Percentiles rank a stretch among this genome's conserved stretches.
phyloP scores from a whole-genome alignment of 1,140 invertebrate genomes.

The Drosophila chauvacae region DNA sequence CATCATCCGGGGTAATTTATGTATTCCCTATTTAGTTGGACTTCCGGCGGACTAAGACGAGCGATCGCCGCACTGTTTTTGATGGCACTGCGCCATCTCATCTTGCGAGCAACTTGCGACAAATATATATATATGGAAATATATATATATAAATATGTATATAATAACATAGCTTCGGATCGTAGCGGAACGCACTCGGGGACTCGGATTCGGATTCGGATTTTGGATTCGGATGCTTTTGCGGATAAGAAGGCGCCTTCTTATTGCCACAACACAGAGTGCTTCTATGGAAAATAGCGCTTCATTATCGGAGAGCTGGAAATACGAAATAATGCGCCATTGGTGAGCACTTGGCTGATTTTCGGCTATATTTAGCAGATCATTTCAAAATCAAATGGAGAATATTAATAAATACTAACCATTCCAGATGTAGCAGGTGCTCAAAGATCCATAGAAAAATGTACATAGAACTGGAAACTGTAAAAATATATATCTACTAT shows the following conservation, averaged over 20 bases:
- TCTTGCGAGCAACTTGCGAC: slow-evolving; percentile 30
- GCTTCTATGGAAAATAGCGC: slow-evolving; percentile 41
- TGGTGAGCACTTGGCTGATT: slow-evolving; percentile 29
- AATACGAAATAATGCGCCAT: slow-evolving; percentile 19
- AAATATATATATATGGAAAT: slow-evolving; percentile 5
- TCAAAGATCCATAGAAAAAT: not conserved
- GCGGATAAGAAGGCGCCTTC: slow-evolving; percentile 69
- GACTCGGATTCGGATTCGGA: slow-evolving; percentile 5
- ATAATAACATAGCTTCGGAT: slow-evolving; percentile 23
- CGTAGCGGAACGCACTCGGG: slow-evolving; percentile 22
- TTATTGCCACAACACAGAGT: slow-evolving; percentile 33
- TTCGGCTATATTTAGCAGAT: slow-evolving; percentile 5
- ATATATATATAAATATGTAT: slow-evolving; percentile 9
- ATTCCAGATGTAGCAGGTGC: not conserved
- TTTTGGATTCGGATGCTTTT: slow-evolving; percentile 45
- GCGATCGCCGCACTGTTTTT: slow-evolving; percentile 42
- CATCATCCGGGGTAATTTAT: not conserved
- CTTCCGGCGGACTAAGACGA: slow-evolving; percentile 29
- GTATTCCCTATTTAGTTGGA: slow-evolving; percentile 8
- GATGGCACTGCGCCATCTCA: slow-evolving; percentile 58
- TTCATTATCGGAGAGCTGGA: slow-evolving; percentile 50
- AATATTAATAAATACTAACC: not conserved
- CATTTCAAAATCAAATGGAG: not conserved
- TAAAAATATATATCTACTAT: too few relatives aligned
- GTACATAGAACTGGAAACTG: not conserved